Percentiles rank a stretch among this genome's conserved stretches.
phyloP scores from a whole-genome alignment of 1,140 invertebrate species.

The Antheraea mylitta region DNA sequence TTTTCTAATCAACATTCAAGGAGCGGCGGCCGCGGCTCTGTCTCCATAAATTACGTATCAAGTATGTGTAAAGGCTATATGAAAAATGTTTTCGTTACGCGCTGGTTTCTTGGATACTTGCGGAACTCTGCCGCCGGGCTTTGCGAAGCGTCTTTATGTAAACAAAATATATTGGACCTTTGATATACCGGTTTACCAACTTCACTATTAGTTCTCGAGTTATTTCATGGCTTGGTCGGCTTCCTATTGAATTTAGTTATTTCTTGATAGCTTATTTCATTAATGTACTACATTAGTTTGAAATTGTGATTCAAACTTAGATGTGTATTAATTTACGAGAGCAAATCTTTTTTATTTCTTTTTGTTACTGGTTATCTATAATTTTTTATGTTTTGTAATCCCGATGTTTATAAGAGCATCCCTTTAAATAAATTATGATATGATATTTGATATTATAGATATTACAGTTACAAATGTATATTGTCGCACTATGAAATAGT shows the following conservation, averaged over 20 bases:
- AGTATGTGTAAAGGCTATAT: conserved; percentile 67
- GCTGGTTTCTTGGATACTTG: conserved; percentile 40
- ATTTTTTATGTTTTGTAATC: too few species aligned
- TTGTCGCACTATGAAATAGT: too few species aligned
- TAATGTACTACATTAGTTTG: not conserved
- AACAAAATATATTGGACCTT: conserved; percentile 54
- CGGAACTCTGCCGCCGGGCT: conserved; percentile 30
- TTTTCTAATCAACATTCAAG: conserved; percentile 73
- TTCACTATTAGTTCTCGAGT: conserved; percentile 37
- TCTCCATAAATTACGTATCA: conserved; percentile 75
- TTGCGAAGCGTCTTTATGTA: conserved; percentile 40
- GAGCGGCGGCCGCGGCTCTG: conserved; percentile 46
- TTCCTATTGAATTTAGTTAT: not conserved
- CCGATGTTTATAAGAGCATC: too few species aligned
- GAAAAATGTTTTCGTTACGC: conserved; percentile 68
- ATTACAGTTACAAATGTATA: too few species aligned
- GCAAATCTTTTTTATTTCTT: too few species aligned
- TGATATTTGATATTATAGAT: too few species aligned
- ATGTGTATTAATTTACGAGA: too few species aligned
- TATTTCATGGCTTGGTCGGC: conserved; percentile 25
- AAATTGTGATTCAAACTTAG: too few species aligned
- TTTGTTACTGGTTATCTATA: too few species aligned
- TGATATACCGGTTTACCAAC: conserved; percentile 41
- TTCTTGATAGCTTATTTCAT: not conserved
- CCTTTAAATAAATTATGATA: too few species aligned